Conservation (phyloP, 2,113 vertebrate species). For the Zapornia atra region DNA sequence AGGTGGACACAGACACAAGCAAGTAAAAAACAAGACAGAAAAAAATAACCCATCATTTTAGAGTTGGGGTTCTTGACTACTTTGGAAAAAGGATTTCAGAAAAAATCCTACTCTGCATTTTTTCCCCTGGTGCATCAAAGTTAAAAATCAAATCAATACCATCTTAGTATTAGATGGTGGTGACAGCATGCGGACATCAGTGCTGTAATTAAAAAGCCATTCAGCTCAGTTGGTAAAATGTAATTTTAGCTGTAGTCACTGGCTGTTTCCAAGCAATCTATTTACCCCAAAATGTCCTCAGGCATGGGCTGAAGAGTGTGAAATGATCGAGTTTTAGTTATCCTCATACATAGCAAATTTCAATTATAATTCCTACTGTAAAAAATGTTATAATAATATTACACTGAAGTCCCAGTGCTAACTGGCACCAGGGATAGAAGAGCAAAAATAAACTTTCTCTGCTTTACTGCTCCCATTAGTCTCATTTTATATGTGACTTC, state of each 20-base stretch:
- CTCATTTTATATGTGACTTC: not conserved
- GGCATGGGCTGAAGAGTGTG: conserved; percentile 75
- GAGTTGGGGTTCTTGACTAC: conserved; percentile 45
- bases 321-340: conserved; percentile 83
- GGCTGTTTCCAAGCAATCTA: conserved; percentile 80
- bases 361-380: conserved; percentile 78
- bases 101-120: conserved; percentile 65
- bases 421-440: conserved; percentile 22
- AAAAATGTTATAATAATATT: conserved; percentile 78
- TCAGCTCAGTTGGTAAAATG: conserved; percentile 80
- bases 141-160: conserved; percentile 81
- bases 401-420: conserved; percentile 50
- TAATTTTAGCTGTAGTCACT: conserved; percentile 82
- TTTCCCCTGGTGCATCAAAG: conserved; percentile 71
- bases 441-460: conserved; percentile 50
- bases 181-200: conserved; percentile 77
- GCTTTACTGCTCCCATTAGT: conserved; percentile 31
- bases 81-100: conserved; percentile 62
- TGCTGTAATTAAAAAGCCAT: conserved; percentile 84
- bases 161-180: conserved; percentile 76
- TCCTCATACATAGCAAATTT: conserved; percentile 80
- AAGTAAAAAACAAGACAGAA: not conserved
- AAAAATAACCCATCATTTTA: conserved; percentile 28
- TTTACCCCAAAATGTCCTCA: conserved; percentile 81
- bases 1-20: not conserved